Percentiles rank a stretch among this genome's conserved stretches.
Conservation (phyloP, 1,140 invertebrate species). For the Fragariocoptes setiger region DNA sequence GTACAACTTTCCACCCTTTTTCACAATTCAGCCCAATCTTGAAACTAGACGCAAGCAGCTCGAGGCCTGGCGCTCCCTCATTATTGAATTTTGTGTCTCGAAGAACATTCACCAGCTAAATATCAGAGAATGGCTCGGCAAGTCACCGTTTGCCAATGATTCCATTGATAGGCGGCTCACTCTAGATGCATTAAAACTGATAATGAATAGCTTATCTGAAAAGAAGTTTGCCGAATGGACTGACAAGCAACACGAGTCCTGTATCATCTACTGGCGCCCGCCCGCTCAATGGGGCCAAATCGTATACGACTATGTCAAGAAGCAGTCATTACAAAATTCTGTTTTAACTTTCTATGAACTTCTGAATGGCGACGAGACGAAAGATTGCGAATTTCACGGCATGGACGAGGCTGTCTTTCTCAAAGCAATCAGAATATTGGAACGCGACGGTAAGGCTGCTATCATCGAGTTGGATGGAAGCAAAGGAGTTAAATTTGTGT, state of each 20-base stretch:
- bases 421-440: constrained; percentile 38
- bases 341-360: constrained; percentile 79
- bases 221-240: constrained; percentile 47
- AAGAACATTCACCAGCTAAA: constrained; percentile 45
- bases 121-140: constrained; percentile 37
- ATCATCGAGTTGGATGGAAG: constrained; percentile 52
- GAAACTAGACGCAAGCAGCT: constrained; percentile 67
- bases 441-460: constrained; percentile 48
- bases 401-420: constrained; percentile 35
- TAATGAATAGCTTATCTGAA: constrained; percentile 45
- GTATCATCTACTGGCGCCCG: constrained; percentile 75
- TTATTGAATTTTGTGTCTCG: constrained; percentile 45
- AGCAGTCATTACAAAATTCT: constrained; percentile 42
- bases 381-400: constrained; percentile 40
- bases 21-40: constrained; percentile 60
- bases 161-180: constrained; percentile 45
- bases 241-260: constrained; percentile 45
- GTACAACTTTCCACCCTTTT: constrained; percentile 59
- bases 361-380: constrained; percentile 41
- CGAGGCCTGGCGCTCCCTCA: constrained; percentile 53
- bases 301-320: constrained; percentile 55
- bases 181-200: constrained; percentile 31
- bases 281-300: constrained; percentile 72
- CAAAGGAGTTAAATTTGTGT: constrained; percentile 81
- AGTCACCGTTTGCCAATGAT: constrained; percentile 49